Evolutionary conservation across 2,797 vertebrate genomes (phyloP), one percentile per base, ranked within the genome.

Genomic region (Microhierax caerulescens): DNA sequence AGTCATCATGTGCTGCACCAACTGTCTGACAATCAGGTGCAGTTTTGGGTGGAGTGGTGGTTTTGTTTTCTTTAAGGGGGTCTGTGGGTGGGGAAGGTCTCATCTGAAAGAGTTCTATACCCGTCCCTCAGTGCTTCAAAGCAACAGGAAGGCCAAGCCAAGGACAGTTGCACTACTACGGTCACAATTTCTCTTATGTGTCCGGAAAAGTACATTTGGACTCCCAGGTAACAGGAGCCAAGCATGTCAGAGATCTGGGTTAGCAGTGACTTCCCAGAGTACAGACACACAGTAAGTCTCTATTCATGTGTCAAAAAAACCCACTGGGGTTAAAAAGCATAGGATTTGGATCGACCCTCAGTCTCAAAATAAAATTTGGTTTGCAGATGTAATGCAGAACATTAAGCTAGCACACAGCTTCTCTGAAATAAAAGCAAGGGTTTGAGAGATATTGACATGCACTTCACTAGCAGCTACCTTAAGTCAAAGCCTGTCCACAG

Each of bases 281-380:
- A 60, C 22, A 51, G 48, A 48, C 20, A 54, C 21, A 5, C 68
- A 88, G 10, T 5, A 59, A 75, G 22, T 14, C 27, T 60, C 25
- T 20, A 16, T 4, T 68, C n/a, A 39, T 0, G 2, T 15, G 13
- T 12, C 10, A 84, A 80, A 70, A 43, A 3, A 4, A 1, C 0
- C 16, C 12, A 43, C 24, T 43, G 2, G 0, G 11, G 47, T 20
- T 57, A 54, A 53, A n/a, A 5, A 24, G 16, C 24, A 28, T 11
- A 41, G 9, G 30, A 79, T 18, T 83, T 28, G 41, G 5, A 57
- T 36, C 2, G 1, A 91, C 4, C 7, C 17, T 61, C 54, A 34
- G 43, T 64, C 47, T 77, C 72, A 59, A 79, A 84, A 60, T 36
- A 90, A 73, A 88, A 53, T 4, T 28, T 20, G 3, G 18, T 36